Percentiles rank a stretch among this genome's conserved stretches.
Evolutionary conservation across 2,797 vertebrate genomes (phyloP).

Genomic region (Pangasius macronema): DNA sequence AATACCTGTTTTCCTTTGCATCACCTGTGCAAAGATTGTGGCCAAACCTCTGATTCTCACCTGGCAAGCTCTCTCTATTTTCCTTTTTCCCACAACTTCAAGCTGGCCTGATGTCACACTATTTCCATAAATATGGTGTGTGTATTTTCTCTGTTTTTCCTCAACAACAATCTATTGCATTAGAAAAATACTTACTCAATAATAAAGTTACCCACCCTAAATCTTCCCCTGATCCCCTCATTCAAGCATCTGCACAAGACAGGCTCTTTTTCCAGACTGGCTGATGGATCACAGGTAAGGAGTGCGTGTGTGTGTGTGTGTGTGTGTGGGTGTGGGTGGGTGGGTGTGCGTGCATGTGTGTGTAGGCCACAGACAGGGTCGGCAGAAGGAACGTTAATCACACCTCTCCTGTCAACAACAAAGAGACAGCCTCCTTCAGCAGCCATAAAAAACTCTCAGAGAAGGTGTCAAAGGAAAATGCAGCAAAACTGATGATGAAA

Average conservation of each 20-base stretch:
- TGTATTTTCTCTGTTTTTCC: slow-evolving; percentile 15
- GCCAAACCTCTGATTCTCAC: slow-evolving; percentile 72
- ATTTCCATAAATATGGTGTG: slow-evolving; percentile 32
- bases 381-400: slow-evolving; percentile 78
- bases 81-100: slow-evolving; percentile 41
- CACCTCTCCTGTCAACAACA: slow-evolving; percentile 76
- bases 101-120: slow-evolving; percentile 37
- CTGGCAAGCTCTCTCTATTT: slow-evolving; percentile 77
- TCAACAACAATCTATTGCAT: slow-evolving; percentile 19
- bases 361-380: slow-evolving; percentile 64
- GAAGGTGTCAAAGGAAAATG: slow-evolving; percentile 58
- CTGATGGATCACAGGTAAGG: slow-evolving; percentile 29
- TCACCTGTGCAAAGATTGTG: slow-evolving; percentile 72
- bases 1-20: slow-evolving; percentile 72
- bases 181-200: slow-evolving; percentile 28
- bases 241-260: slow-evolving; percentile 11
- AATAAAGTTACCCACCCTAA: slow-evolving; percentile 19
- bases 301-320: not conserved
- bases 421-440: slow-evolving; percentile 71
- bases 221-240: not conserved
- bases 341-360: slow-evolving; percentile 17
- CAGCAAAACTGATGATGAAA: slow-evolving; percentile 66
- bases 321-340: not conserved
- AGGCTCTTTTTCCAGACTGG: slow-evolving; percentile 6
- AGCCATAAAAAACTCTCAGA: slow-evolving; percentile 64